phyloP scores from a whole-genome alignment of 35 echinoderm and acorn worm species.

The Lytechinus variegatus region DNA sequence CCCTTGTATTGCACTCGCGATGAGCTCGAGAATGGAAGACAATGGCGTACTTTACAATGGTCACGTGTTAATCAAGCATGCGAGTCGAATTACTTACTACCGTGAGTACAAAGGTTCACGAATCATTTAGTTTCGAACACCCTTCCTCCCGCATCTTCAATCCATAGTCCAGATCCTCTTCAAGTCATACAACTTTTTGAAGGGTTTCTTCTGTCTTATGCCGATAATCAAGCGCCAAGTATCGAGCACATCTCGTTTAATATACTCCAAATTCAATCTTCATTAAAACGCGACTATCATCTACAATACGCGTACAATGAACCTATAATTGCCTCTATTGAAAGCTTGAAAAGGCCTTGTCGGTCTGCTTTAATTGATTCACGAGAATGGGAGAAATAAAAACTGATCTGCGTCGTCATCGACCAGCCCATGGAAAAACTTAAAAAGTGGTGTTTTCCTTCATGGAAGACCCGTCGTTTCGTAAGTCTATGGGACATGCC shows the following conservation, averaged over 20 bases:
- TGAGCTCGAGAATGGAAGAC: background rate
- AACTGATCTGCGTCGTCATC: background rate
- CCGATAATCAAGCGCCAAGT: background rate
- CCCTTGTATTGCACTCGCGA: background rate
- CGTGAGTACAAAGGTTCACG: background rate
- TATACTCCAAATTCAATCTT: constrained; percentile 24
- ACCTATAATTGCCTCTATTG: constrained; percentile 22
- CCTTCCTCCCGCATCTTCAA: background rate
- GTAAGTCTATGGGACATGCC: background rate
- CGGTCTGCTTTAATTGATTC: constrained; percentile 18
- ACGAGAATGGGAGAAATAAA: background rate
- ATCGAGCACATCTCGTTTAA: background rate
- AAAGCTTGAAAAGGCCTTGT: constrained; percentile 10
- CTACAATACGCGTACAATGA: constrained; percentile 5
- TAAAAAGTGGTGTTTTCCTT: background rate
- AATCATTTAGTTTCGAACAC: background rate
- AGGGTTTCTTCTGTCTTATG: background rate
- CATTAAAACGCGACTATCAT: background rate
- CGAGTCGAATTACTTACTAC: background rate
- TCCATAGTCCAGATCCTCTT: background rate
- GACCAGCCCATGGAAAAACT: background rate
- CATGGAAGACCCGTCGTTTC: background rate
- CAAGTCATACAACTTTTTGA: background rate
- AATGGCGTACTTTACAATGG: background rate
- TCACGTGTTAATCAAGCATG: background rate